phyloP scores from a whole-genome alignment of 2,888 invertebrate species.

The Tupiocoris notatus region DNA sequence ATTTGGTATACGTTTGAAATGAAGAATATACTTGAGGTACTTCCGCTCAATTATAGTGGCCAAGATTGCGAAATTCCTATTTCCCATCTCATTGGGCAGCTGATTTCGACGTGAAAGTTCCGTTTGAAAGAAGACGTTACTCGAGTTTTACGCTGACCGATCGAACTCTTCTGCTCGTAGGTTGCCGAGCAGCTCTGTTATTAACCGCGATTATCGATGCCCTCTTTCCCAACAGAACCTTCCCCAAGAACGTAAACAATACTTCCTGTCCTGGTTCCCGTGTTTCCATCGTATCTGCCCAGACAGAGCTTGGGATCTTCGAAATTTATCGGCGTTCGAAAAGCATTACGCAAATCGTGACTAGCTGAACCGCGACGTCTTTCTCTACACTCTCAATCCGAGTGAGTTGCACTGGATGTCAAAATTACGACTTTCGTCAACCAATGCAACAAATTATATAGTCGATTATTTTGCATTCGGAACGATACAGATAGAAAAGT shows the following conservation, averaged over 20 bases:
- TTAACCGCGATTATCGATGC: neutral
- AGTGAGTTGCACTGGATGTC: no score
- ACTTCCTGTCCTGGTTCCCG: neutral
- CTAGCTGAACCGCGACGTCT: no score
- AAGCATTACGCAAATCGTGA: neutral
- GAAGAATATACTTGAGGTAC: no score
- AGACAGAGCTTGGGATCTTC: neutral
- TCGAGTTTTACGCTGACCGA: neutral
- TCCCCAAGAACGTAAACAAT: neutral
- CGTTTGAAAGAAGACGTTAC: neutral
- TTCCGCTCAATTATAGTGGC: no score
- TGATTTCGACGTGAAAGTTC: neutral
- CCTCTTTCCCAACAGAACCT: neutral
- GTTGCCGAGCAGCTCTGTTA: neutral
- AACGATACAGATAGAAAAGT: no score
- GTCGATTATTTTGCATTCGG: no score
- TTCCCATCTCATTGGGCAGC: no score
- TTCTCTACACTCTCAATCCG: no score
- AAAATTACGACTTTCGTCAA: no score
- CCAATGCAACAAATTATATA: no score
- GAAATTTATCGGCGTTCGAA: neutral
- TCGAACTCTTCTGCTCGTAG: neutral
- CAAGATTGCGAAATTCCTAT: no score
- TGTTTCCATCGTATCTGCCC: neutral
- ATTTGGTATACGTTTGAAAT: no score